A percentile compares a stretch with the other conserved stretches of the same genome.
These are phyloP conservation scores for Notolepis coatsorum DNA, from an alignment of 2,797 vertebrate genomes.

Conservation along the genomic window DNA sequence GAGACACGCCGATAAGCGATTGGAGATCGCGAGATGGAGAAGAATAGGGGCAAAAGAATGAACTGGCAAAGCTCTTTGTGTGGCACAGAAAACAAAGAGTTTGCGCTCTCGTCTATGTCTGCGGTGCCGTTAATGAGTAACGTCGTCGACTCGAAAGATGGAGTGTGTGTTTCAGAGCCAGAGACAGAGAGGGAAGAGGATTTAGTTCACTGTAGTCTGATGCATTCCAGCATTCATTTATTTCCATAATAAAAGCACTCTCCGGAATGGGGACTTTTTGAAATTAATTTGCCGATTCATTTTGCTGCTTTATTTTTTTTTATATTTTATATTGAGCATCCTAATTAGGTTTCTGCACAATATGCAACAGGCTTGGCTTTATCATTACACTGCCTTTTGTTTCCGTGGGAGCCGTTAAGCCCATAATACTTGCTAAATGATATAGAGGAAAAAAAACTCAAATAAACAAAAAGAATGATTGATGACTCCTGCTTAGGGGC, in stretches of 20 bases:
- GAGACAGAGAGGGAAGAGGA: slow-evolving; percentile 8
- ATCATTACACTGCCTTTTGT: slow-evolving; percentile 71
- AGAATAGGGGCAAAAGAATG: slow-evolving; percentile 32
- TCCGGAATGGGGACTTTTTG: slow-evolving; percentile 50
- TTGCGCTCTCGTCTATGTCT: slow-evolving; percentile 38
- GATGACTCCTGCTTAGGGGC: slow-evolving; percentile 72
- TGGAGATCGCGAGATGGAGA: slow-evolving; percentile 32
- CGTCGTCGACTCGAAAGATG: slow-evolving; percentile 34
- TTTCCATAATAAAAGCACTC: slow-evolving; percentile 58
- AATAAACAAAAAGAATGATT: slow-evolving; percentile 61
- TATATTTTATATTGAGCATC: slow-evolving; percentile 47
- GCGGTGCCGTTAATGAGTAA: slow-evolving; percentile 4
- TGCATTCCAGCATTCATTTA: slow-evolving; percentile 56
- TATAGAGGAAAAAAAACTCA: slow-evolving; percentile 33
- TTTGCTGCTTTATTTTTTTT: slow-evolving; percentile 48
- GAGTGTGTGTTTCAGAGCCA: slow-evolving; percentile 22
- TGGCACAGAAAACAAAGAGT: slow-evolving; percentile 15
- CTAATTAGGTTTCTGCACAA: slow-evolving; percentile 68
- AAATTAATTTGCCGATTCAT: slow-evolving; percentile 72
- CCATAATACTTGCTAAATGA: slow-evolving; percentile 62
- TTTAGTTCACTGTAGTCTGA: slow-evolving; percentile 42
- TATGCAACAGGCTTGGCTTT: slow-evolving; percentile 70
- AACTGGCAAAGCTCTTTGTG: not conserved
- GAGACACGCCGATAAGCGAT: slow-evolving; percentile 67
- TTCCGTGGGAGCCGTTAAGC: slow-evolving; percentile 62